Evolutionary conservation across 1,140 invertebrate genomes (phyloP).

Genomic region (Drosophila paulistorum): DNA sequence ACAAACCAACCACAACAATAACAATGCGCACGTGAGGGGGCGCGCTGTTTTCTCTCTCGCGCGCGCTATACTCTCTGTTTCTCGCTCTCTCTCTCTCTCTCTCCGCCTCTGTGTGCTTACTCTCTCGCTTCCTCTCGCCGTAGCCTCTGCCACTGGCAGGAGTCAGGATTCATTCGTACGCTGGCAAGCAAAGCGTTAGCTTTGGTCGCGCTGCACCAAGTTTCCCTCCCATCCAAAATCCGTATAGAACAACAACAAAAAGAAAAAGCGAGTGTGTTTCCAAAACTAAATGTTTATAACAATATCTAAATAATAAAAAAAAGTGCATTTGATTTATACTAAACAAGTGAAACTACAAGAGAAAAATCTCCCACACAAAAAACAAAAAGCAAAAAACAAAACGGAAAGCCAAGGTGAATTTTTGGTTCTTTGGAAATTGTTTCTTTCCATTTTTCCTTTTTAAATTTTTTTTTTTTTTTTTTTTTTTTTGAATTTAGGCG

Average conservation of each 20-base stretch:
- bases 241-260: conserved; percentile 19
- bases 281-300: conserved; percentile 52
- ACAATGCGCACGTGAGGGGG: conserved; percentile 76
- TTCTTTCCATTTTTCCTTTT: background rate
- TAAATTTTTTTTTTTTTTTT: conserved; percentile 5
- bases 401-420: conserved; percentile 58
- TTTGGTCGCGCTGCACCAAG: conserved; percentile 65
- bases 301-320: conserved; percentile 38
- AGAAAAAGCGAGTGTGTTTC: conserved; percentile 27
- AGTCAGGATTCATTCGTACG: conserved; percentile 62
- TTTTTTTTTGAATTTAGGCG: conserved; percentile 43
- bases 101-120: conserved; percentile 4
- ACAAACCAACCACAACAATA: conserved; percentile 75
- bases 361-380: conserved; percentile 2
- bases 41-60: conserved; percentile 25
- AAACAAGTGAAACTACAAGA: conserved; percentile 23
- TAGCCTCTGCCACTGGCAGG: conserved; percentile 20
- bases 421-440: conserved; percentile 28
- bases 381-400: background rate
- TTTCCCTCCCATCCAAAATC: conserved; percentile 21
- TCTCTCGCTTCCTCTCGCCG: conserved; percentile 17
- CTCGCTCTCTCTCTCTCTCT: conserved; percentile 14
- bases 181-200: conserved; percentile 72
- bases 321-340: conserved; percentile 20
- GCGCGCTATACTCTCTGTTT: conserved; percentile 2